Conservation (phyloP, 2,888 invertebrate genomes). For the Sympetrum striolatum region DNA sequence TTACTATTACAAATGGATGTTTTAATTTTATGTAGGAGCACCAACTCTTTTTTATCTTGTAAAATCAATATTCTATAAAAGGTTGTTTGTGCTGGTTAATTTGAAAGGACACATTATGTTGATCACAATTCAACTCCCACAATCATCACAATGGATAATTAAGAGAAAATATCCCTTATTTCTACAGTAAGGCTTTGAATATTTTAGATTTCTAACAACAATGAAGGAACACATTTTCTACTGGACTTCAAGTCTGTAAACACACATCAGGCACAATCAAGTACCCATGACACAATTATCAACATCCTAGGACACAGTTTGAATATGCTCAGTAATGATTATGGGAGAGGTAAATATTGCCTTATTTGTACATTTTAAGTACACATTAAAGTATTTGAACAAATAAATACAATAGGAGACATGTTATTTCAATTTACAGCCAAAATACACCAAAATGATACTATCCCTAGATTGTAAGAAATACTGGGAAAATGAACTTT, state of each 20-base stretch:
- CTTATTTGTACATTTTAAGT: conserved; percentile 61
- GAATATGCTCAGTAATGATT: conserved; percentile 55
- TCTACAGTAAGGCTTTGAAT: conserved; percentile 45
- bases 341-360: conserved; percentile 61
- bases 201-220: conserved; percentile 47
- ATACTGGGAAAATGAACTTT: conserved; percentile 32
- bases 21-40: conserved; percentile 46
- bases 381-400: conserved; percentile 52
- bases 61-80: conserved; percentile 50
- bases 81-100: conserved; percentile 56
- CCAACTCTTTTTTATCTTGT: conserved; percentile 51
- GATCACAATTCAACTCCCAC: conserved; percentile 58
- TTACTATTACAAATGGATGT: neutral
- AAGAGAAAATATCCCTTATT: conserved; percentile 44
- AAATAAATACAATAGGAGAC: conserved; percentile 51
- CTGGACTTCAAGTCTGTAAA: conserved; percentile 45
- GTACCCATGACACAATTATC: conserved; percentile 44
- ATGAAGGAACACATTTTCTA: conserved; percentile 48
- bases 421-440: conserved; percentile 54
- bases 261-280: conserved; percentile 45
- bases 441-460: conserved; percentile 35
- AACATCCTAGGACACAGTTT: conserved; percentile 43
- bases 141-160: conserved; percentile 52
- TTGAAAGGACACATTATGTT: conserved; percentile 58
- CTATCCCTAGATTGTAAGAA: conserved; percentile 35